A percentile compares a stretch with the other conserved stretches of the same genome.
Evolutionary conservation across 2,797 vertebrate species (phyloP).

Genomic region (Psittacula derbiana): DNA sequence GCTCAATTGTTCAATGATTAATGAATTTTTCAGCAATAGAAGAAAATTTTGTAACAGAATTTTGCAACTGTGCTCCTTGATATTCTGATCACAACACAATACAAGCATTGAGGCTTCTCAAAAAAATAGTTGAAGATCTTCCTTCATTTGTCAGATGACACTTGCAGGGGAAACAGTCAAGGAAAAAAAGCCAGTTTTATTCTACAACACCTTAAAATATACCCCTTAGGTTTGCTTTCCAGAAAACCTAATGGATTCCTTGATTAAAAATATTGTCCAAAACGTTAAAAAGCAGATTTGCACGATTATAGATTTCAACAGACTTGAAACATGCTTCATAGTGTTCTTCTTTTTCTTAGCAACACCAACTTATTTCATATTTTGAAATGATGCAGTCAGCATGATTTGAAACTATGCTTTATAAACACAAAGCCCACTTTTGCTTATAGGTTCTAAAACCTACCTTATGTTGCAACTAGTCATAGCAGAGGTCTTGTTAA

Average conservation of each 20-base stretch:
- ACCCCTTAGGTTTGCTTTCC: neutral
- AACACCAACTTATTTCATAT: neutral
- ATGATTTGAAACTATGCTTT: neutral
- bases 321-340: neutral
- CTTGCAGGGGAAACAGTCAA: neutral
- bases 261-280: neutral
- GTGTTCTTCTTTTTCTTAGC: neutral
- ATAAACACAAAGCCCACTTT: neutral
- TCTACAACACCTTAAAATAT: neutral
- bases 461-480: neutral
- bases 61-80: neutral
- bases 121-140: neutral
- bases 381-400: neutral
- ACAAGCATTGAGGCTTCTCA: neutral
- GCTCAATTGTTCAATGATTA: constrained; percentile 53
- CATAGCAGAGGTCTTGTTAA: neutral
- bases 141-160: neutral
- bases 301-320: neutral
- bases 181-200: neutral
- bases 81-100: neutral
- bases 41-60: constrained; percentile 5
- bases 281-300: neutral
- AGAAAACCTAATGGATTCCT: neutral
- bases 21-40: constrained; percentile 25
- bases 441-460: neutral